A percentile compares a stretch with the other conserved stretches of the same genome.
Conservation (phyloP, 1,140 invertebrate species). For the Drosophila nigrodunni region DNA sequence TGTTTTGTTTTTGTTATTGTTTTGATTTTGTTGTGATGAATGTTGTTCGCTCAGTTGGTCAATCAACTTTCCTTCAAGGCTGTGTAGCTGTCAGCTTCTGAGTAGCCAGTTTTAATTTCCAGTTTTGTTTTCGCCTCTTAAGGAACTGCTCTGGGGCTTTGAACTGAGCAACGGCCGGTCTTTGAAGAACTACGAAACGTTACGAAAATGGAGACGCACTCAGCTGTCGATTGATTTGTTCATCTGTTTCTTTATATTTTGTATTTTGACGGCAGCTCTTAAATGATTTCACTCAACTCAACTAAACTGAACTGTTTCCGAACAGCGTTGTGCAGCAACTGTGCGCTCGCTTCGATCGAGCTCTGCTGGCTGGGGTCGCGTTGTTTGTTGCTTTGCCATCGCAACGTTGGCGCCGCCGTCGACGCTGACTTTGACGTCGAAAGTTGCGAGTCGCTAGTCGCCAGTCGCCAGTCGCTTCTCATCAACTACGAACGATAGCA, state of each 20-base stretch:
- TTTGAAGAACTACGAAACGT: slow-evolving; percentile 11
- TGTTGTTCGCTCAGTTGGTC: background rate
- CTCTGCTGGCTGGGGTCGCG: slow-evolving; percentile 7
- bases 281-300: slow-evolving; percentile 1
- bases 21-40: background rate
- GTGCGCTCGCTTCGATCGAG: slow-evolving; percentile 24
- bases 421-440: slow-evolving; percentile 19
- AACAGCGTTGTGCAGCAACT: slow-evolving; percentile 41
- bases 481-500: background rate
- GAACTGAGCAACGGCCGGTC: slow-evolving; percentile 37
- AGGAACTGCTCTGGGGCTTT: slow-evolving; percentile 22
- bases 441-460: background rate
- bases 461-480: background rate
- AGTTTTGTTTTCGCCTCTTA: slow-evolving; percentile 9
- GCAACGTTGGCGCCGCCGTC: background rate
- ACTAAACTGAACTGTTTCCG: slow-evolving; percentile 29
- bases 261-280: background rate
- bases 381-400: background rate
- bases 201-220: slow-evolving; percentile 16
- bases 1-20: background rate
- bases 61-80: slow-evolving; percentile 29
- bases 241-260: background rate
- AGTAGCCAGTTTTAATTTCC: slow-evolving; percentile 8
- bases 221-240: slow-evolving; percentile 2
- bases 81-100: background rate